Conservation (phyloP, 2,797 vertebrate genomes). For the Thamnophis elegans region DNA sequence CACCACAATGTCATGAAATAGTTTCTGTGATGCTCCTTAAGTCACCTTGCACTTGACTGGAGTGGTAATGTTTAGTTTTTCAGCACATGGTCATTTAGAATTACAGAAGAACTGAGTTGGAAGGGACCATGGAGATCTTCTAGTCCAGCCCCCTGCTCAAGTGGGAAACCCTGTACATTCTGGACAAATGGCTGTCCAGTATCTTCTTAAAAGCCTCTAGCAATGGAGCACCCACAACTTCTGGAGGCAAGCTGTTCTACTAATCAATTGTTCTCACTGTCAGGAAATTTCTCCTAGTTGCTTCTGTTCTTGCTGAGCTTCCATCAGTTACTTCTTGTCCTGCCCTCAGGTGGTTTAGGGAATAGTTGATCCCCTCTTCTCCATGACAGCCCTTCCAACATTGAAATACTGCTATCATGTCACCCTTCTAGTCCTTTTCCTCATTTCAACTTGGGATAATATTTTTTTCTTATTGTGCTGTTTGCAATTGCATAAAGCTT, state of each 20-base stretch:
- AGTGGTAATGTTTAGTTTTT: neutral
- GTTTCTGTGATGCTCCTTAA: neutral
- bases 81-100: neutral
- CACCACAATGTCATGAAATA: neutral
- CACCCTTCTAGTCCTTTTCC: neutral
- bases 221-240: neutral
- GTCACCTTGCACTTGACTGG: neutral
- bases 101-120: neutral
- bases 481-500: neutral
- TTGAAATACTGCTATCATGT: neutral
- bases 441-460: neutral
- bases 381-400: neutral
- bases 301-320: neutral
- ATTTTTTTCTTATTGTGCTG: neutral
- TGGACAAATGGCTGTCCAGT: neutral
- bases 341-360: neutral
- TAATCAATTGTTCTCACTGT: neutral
- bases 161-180: neutral
- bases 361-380: neutral
- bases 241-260: neutral
- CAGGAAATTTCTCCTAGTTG: neutral
- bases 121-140: neutral
- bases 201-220: neutral
- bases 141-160: neutral
- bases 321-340: neutral